phyloP scores from a whole-genome alignment of 2,888 invertebrate species.

The Andrena camellia region DNA sequence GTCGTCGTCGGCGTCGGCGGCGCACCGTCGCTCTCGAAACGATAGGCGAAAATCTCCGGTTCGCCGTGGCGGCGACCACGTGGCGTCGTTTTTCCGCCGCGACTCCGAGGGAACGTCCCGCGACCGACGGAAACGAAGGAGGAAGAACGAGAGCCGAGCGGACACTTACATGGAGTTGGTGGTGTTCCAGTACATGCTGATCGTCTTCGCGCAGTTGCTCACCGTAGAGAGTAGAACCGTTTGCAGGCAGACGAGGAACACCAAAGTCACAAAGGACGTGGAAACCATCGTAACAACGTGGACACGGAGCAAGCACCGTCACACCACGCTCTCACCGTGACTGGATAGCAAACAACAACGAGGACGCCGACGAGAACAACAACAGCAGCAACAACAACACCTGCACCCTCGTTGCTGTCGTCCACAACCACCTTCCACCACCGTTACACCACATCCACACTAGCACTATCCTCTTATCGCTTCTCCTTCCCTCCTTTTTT shows the following conservation, averaged over 20 bases:
- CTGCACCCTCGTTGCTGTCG: conserved; percentile 64
- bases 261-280: conserved; percentile 84
- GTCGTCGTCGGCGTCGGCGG: conserved; percentile 11
- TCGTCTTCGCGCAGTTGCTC: conserved; percentile 93
- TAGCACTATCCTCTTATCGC: conserved; percentile 43
- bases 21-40: conserved; percentile 21
- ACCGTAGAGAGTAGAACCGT: conserved; percentile 89
- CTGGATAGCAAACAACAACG: conserved; percentile 54
- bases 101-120: conserved; percentile 1
- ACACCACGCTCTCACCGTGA: conserved; percentile 71
- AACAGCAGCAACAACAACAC: conserved; percentile 57
- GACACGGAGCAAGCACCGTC: conserved; percentile 74
- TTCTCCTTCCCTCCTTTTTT: not conserved
- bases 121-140: not conserved
- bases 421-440: conserved; percentile 72
- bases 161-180: conserved; percentile 93
- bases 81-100: conserved; percentile 10
- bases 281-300: conserved; percentile 83
- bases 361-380: conserved; percentile 32
- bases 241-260: conserved; percentile 87
- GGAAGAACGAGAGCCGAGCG: not conserved
- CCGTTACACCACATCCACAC: conserved; percentile 72
- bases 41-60: not conserved
- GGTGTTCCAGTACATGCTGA: conserved; percentile 96
- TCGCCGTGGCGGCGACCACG: not conserved